These are phyloP conservation scores for Lasiurus cinereus DNA, from an alignment of 2,113 vertebrate species.

Conservation along the genomic window DNA sequence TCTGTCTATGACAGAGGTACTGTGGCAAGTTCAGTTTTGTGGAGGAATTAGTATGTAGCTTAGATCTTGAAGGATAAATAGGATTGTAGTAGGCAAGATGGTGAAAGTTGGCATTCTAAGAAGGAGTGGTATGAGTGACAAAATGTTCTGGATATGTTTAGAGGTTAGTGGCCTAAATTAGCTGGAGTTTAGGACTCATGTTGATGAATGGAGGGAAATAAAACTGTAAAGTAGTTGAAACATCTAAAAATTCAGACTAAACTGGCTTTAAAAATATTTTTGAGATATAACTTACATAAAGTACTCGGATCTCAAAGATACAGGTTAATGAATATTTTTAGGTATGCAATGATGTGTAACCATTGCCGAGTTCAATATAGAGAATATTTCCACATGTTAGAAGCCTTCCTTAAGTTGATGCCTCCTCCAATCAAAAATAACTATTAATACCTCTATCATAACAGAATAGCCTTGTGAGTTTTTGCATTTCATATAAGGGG, in stretches of 20 bases:
- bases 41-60: neutral
- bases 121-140: slow-evolving; percentile 29
- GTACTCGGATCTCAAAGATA: neutral
- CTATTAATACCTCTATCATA: neutral
- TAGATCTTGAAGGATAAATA: slow-evolving; percentile 17
- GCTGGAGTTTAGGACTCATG: slow-evolving; percentile 20
- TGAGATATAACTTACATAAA: neutral
- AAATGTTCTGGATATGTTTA: neutral
- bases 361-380: neutral
- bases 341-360: slow-evolving; percentile 2
- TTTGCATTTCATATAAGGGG: slow-evolving; percentile 32
- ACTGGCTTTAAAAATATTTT: slow-evolving; percentile 23
- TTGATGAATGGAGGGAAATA: slow-evolving; percentile 47
- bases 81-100: neutral
- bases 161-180: slow-evolving; percentile 27
- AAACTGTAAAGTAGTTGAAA: slow-evolving; percentile 36
- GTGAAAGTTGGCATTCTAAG: neutral
- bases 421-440: neutral
- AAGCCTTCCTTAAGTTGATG: neutral
- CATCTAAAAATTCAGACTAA: neutral
- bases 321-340: slow-evolving; percentile 43
- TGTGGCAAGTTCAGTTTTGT: neutral
- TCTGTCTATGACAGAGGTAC: neutral
- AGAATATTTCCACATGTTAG: neutral
- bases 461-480: slow-evolving; percentile 4